Evolutionary conservation across 2,113 vertebrate genomes (phyloP).

Genomic region (Meles meles): DNA sequence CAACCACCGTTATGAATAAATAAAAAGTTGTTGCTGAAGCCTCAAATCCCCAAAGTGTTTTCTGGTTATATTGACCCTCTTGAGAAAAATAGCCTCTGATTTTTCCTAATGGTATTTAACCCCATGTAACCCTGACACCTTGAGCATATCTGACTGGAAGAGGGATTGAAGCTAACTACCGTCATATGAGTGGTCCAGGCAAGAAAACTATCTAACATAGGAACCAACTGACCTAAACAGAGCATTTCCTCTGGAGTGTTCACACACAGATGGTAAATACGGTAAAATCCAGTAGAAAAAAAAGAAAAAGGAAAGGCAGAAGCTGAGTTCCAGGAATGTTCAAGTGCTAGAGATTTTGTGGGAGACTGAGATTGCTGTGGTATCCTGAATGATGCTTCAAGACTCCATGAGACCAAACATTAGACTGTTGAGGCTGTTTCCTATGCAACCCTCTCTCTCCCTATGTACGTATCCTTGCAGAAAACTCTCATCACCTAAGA

Average conservation of each 20-base stretch:
- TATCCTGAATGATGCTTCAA: neutral
- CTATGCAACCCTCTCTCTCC: neutral
- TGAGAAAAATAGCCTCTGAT: neutral
- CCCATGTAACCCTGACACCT: neutral
- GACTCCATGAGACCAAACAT: neutral
- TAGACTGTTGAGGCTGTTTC: neutral
- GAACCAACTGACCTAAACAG: neutral
- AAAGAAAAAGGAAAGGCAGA: neutral
- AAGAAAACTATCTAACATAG: neutral
- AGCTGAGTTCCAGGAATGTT: neutral
- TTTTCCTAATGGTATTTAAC: neutral
- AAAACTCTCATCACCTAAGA: neutral
- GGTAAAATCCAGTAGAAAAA: neutral
- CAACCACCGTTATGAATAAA: neutral
- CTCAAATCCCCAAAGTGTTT: neutral
- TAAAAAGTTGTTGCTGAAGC: neutral
- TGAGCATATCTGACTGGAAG: neutral
- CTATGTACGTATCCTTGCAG: neutral
- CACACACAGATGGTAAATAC: neutral
- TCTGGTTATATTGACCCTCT: neutral
- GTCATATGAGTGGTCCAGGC: neutral
- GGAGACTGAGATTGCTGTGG: neutral
- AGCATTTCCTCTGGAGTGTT: neutral
- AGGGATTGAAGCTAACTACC: neutral
- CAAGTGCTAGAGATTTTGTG: neutral